These are phyloP conservation scores for Eueremaeus valkanovi DNA, from an alignment of 2,888 invertebrate species.

Conservation along the genomic window DNA sequence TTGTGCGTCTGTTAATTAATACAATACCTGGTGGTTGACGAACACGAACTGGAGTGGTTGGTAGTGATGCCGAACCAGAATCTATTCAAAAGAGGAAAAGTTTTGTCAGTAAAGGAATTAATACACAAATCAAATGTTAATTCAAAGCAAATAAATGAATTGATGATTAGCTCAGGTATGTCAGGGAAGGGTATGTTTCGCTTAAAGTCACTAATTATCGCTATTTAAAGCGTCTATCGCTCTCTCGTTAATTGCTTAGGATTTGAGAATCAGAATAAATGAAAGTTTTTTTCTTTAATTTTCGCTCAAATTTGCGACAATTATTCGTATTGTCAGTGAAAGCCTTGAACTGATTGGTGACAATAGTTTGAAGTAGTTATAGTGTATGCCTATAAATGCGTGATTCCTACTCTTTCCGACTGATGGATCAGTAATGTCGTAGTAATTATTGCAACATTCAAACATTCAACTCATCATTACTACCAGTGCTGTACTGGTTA, in stretches of 20 bases:
- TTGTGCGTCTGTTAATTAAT: not conserved
- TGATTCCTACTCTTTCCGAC: not conserved
- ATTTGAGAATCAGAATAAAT: not conserved
- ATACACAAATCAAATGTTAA: too few relatives aligned
- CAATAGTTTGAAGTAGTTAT: slow-evolving; percentile 11
- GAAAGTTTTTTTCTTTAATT: not conserved
- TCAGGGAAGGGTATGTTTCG: too few relatives aligned
- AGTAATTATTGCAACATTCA: slow-evolving; percentile 11
- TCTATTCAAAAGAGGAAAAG: not conserved
- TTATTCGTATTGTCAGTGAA: not conserved
- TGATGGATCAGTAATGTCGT: not conserved
- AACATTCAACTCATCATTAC: slow-evolving; percentile 8
- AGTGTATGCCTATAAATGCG: slow-evolving; percentile 13
- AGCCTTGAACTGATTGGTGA: not conserved
- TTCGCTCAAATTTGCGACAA: not conserved
- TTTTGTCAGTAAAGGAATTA: too few relatives aligned
- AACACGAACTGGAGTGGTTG: slow-evolving; percentile 41
- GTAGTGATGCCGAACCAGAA: slow-evolving; percentile 41
- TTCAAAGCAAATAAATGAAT: too few relatives aligned
- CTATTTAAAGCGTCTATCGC: too few relatives aligned
- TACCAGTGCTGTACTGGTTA: not conserved
- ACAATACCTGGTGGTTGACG: slow-evolving; percentile 43
- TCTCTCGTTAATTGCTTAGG: not conserved
- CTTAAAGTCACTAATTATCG: too few relatives aligned
- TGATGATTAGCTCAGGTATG: too few relatives aligned